phyloP scores from a whole-genome alignment of 2,797 vertebrate genomes.

The Scleropages formosus region DNA sequence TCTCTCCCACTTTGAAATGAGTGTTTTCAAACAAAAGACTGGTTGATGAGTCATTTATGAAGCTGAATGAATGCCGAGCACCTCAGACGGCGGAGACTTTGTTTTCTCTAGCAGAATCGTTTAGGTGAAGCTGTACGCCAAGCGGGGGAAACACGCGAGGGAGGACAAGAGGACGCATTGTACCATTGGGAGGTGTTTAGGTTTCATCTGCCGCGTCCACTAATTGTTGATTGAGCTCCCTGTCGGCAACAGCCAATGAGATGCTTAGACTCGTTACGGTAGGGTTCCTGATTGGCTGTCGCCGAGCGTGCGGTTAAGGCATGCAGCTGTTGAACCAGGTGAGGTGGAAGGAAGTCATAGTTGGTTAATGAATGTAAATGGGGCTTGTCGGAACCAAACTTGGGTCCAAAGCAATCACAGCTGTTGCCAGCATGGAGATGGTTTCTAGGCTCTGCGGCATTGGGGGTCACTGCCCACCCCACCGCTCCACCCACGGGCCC shows the following conservation, averaged over 20 bases:
- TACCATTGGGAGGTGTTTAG: not conserved
- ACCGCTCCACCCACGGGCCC: not conserved
- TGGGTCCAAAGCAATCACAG: not conserved
- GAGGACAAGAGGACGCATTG: not conserved
- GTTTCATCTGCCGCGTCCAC: not conserved
- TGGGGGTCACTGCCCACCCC: too few species aligned
- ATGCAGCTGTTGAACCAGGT: conserved; percentile 15
- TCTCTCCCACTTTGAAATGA: not conserved
- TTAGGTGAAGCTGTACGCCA: not conserved
- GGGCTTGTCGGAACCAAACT: not conserved
- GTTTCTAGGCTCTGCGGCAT: too few species aligned
- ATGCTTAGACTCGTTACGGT: not conserved
- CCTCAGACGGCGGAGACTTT: not conserved
- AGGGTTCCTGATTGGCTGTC: not conserved
- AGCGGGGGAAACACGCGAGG: not conserved
- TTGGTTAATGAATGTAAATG: conserved; percentile 26
- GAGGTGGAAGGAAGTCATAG: conserved; percentile 2
- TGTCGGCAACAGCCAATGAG: not conserved
- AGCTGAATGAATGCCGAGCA: not conserved
- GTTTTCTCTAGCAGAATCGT: not conserved
- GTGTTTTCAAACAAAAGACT: conserved; percentile 4
- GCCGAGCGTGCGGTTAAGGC: not conserved
- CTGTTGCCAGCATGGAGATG: not conserved
- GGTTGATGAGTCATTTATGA: conserved; percentile 2
- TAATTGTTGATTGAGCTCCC: not conserved